These are phyloP conservation scores for Triplophysa rosa DNA, from an alignment of 2,113 vertebrate species.

Conservation along the genomic window DNA sequence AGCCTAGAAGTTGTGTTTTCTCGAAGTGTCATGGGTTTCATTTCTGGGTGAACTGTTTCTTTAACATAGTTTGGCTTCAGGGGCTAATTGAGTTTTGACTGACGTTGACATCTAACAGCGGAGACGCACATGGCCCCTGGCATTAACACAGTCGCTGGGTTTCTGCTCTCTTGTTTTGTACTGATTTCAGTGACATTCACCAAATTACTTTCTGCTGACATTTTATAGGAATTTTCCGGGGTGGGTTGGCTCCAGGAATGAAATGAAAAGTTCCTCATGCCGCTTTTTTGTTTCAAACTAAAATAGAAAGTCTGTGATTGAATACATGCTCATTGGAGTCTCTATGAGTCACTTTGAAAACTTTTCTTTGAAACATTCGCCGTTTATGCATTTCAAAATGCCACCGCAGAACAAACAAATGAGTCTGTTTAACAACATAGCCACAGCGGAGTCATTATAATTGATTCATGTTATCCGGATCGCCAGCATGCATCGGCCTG, in stretches of 20 bases:
- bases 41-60: too few relatives aligned
- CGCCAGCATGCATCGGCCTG: not conserved
- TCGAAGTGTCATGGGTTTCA: too few relatives aligned
- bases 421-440: not conserved
- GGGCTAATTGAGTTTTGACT: not conserved
- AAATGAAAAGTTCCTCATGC: not conserved
- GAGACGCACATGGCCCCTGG: not conserved
- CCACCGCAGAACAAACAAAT: constrained; percentile 21
- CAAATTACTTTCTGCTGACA: constrained; percentile 16
- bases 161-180: not conserved
- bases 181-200: constrained; percentile 9
- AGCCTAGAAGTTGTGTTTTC: too few relatives aligned
- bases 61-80: not conserved
- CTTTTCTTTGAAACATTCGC: not conserved
- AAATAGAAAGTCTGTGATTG: constrained; percentile 12
- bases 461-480: constrained; percentile 5
- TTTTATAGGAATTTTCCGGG: constrained; percentile 23
- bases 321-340: constrained; percentile 7
- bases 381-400: constrained; percentile 20
- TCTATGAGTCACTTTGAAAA: not conserved
- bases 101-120: not conserved
- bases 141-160: not conserved
- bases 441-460: constrained; percentile 19
- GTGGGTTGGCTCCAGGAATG: constrained; percentile 19
- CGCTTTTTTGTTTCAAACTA: not conserved